Conservation (phyloP, 1,140 invertebrate species). For the Drosophila eugracilis region DNA sequence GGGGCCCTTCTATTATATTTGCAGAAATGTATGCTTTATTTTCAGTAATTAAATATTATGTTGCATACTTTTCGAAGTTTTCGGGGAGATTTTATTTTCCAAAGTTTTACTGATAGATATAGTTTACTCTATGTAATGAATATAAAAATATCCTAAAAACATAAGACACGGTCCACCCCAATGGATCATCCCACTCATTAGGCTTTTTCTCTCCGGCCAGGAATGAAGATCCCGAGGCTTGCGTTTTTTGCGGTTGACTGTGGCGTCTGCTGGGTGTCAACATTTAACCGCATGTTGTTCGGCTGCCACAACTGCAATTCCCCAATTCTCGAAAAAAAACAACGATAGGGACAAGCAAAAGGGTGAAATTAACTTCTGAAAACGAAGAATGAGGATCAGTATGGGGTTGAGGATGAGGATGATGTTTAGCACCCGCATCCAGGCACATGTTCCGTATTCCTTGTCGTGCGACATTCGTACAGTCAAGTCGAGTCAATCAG, state of each 20-base stretch:
- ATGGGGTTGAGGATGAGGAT: conserved; percentile 12
- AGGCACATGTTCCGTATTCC: conserved; percentile 23
- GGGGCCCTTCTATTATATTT: neutral
- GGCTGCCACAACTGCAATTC: conserved; percentile 21
- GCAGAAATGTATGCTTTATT: neutral
- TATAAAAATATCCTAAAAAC: neutral
- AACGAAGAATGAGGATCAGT: no score
- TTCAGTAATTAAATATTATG: no score
- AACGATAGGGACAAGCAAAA: conserved; percentile 18
- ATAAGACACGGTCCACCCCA: conserved; percentile 13
- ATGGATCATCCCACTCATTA: conserved; percentile 21
- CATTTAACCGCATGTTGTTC: conserved; percentile 56
- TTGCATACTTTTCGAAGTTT: neutral
- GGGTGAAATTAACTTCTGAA: conserved; percentile 45
- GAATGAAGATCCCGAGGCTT: conserved; percentile 8
- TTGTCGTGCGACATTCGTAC: conserved; percentile 22
- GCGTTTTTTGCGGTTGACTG: conserved; percentile 48
- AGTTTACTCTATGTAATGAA: no score
- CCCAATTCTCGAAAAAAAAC: conserved; percentile 23
- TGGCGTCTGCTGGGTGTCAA: conserved; percentile 78
- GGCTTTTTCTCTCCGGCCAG: conserved; percentile 16
- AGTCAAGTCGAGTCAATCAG: conserved; percentile 21
- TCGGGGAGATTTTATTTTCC: neutral
- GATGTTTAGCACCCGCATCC: conserved; percentile 43
- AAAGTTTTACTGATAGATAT: no score